Base-by-base conservation (phyloP, 2,797 vertebrate species). In the Spinus pinus region DNA sequence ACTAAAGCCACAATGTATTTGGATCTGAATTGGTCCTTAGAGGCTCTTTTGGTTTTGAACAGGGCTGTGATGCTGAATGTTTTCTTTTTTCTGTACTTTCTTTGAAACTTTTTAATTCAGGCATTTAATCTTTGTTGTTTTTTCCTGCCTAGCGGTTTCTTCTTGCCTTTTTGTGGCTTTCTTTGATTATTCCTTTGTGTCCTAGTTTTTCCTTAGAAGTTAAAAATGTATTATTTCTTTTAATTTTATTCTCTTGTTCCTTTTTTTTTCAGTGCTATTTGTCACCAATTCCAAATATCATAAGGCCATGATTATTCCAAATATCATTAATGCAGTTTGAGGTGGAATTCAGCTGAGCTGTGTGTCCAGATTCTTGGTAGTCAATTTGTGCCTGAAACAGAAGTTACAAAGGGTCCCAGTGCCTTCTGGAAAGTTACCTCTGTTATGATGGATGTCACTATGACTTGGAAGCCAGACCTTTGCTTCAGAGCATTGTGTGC, bases 101-200 rank as follows among this genome's bases (percentile, higher is more conserved):
- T 81, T 74, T 77, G 35, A 88, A 78, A 86, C 20, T 50, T 80
- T 71, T 71, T 19, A 89, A 92, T 81, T 80, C 64, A 88, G 71
- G 28, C 37, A 6, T 93, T 86, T 91, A 72, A 79, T 95, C 85
- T 83, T 87, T 24, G 24, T 42, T 80, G 24, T 3, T 67, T 91
- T 86, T 84, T 74, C 58, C 60, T 93, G 64, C 72, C 14, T 78
- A 6, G 12, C 79, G 60, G 56, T 42, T 92, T 93, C 0, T 0
- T 58, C 54, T 92, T 89, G 54, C 39, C 33, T 89, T 82, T 87
- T 88, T 79, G n/a, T 88, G 60, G 51, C 71, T 94, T 83, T 47
- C 53, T 92, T 92, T 93, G 73, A 81, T 97, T 92, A 92, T 93
- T 92, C 42, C 39, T 88, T 83, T 91, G 51, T 81, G 85, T 61